A percentile compares a stretch with the other conserved stretches of the same genome.
These are phyloP conservation scores for Neoarius graeffei DNA, from an alignment of 2,113 vertebrate species.

Conservation along the genomic window DNA sequence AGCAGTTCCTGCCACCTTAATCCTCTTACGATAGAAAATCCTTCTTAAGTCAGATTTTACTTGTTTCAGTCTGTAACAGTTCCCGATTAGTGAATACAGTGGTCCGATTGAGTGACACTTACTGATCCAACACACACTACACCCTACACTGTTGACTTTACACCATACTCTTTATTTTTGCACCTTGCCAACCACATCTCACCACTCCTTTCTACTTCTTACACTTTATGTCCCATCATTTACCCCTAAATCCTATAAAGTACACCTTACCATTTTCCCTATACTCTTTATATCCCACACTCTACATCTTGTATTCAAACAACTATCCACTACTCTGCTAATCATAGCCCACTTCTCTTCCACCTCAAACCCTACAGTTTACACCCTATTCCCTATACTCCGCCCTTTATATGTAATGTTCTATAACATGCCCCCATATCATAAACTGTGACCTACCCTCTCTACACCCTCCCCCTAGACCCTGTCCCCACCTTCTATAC, in stretches of 20 bases:
- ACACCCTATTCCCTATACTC: not conserved
- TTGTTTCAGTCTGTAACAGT: slow-evolving; percentile 82
- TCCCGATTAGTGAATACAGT: slow-evolving; percentile 71
- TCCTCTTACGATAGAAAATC: slow-evolving; percentile 75
- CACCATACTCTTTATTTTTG: not conserved
- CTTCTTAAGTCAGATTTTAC: slow-evolving; percentile 73
- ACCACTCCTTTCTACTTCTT: not conserved
- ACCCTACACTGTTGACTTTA: not conserved
- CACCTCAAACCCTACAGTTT: not conserved
- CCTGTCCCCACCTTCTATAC: not conserved
- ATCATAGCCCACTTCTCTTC: not conserved
- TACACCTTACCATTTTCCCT: not conserved
- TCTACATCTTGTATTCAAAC: not conserved
- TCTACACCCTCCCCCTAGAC: not conserved
- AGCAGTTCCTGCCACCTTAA: slow-evolving; percentile 82
- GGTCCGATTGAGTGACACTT: slow-evolving; percentile 61
- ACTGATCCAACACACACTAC: not conserved
- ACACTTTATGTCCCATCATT: not conserved
- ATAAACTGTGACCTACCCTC: not conserved
- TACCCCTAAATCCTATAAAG: not conserved
- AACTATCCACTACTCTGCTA: not conserved
- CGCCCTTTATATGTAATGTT: not conserved
- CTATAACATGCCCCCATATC: not conserved
- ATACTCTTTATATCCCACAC: not conserved
- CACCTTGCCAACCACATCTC: not conserved